These are phyloP conservation scores for Drosophila nr. fundita DNA, from an alignment of 2,888 invertebrate genomes.

Conservation along the genomic window DNA sequence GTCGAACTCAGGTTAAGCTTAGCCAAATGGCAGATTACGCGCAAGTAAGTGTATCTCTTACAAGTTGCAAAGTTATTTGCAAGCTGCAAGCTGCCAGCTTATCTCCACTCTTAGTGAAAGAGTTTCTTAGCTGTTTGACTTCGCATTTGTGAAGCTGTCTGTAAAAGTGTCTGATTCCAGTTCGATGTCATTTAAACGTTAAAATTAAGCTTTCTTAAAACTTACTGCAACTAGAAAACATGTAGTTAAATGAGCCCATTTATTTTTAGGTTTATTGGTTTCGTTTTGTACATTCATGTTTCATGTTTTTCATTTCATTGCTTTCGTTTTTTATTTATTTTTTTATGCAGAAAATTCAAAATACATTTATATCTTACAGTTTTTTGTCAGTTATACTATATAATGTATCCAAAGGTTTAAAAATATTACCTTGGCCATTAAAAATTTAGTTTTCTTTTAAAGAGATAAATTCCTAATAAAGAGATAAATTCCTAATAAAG, in stretches of 20 bases:
- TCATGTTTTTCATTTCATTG: background rate
- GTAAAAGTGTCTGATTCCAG: background rate
- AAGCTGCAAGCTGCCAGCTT: conserved; percentile 18
- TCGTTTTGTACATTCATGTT: background rate
- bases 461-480: no score
- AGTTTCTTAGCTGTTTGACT: background rate
- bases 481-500: background rate
- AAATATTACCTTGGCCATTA: background rate
- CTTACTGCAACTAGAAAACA: background rate
- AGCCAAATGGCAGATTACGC: conserved; percentile 64
- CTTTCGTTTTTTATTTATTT: background rate
- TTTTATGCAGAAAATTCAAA: background rate
- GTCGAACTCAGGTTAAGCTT: conserved; percentile 24
- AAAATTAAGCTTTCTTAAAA: background rate
- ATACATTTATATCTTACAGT: background rate
- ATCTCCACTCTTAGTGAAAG: conserved; percentile 9
- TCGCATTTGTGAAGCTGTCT: background rate
- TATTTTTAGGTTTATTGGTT: background rate
- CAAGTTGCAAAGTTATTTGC: conserved; percentile 9
- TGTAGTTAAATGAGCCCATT: background rate
- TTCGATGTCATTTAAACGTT: background rate
- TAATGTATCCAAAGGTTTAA: background rate
- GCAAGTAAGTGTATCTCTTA: conserved; percentile 50
- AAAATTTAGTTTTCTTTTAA: background rate
- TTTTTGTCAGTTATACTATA: fast-evolving